phyloP scores from a whole-genome alignment of 2,888 invertebrate species.

The Agriopis leucophaearia region DNA sequence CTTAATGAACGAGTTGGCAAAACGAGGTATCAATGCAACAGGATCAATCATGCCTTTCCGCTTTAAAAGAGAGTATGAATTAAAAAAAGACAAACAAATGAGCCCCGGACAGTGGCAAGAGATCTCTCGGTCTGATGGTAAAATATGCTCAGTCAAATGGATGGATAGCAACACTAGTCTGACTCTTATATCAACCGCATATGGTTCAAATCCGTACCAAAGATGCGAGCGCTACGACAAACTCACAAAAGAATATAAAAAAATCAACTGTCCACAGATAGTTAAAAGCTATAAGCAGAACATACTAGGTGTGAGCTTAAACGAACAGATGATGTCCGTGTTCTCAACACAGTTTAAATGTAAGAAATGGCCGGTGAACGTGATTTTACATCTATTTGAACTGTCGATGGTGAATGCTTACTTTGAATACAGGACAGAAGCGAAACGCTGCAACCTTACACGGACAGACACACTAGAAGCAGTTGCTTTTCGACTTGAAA shows the following conservation, averaged over 20 bases:
- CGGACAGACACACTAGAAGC: conserved; percentile 41
- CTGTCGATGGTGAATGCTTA: conserved; percentile 31
- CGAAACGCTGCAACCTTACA: conserved; percentile 31
- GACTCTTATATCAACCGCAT: conserved; percentile 48
- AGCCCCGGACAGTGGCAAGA: conserved; percentile 47
- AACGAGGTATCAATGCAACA: conserved; percentile 35
- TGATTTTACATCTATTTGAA: conserved; percentile 49
- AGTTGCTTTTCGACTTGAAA: conserved; percentile 40
- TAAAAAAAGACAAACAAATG: conserved; percentile 43
- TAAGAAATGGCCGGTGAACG: conserved; percentile 55
- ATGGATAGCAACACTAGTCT: conserved; percentile 51
- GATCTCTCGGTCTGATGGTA: conserved; percentile 44
- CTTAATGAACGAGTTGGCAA: conserved; percentile 44
- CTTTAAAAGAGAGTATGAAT: conserved; percentile 26
- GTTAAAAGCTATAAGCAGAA: conserved; percentile 50
- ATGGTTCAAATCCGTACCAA: conserved; percentile 48
- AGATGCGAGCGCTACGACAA: conserved; percentile 22
- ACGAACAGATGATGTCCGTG: conserved; percentile 51
- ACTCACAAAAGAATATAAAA: conserved; percentile 24
- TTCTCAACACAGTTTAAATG: conserved; percentile 53
- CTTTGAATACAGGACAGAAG: conserved; percentile 30
- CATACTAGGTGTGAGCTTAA: conserved; percentile 53
- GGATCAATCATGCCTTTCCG: conserved; percentile 22
- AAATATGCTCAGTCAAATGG: conserved; percentile 53
- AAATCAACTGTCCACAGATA: conserved; percentile 48